Conservation (phyloP, 2,888 invertebrate species). For the Helleia helle region DNA sequence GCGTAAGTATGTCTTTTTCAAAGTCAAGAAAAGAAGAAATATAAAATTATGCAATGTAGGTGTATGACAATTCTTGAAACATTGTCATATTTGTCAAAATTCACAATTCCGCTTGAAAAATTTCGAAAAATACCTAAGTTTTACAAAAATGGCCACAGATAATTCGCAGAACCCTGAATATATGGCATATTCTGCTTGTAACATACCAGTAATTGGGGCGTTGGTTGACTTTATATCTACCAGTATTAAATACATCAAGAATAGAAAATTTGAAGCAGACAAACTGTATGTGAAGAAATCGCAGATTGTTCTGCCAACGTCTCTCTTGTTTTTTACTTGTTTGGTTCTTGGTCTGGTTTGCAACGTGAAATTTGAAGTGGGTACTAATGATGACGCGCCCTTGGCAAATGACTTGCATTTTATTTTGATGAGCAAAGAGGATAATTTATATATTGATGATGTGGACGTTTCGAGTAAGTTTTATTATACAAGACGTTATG, state of each 20-base stretch:
- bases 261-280: constrained; percentile 40
- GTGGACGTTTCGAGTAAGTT: constrained; percentile 57
- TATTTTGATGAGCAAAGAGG: constrained; percentile 51
- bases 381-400: constrained; percentile 42
- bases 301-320: constrained; percentile 36
- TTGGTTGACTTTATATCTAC: constrained; percentile 51
- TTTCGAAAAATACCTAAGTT: background rate
- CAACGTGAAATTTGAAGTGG: constrained; percentile 59
- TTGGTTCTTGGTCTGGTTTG: constrained; percentile 42
- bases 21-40: no score
- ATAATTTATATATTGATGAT: constrained; percentile 57
- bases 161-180: constrained; percentile 31
- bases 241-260: constrained; percentile 39
- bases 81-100: background rate
- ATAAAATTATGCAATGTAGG: no score
- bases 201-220: constrained; percentile 46
- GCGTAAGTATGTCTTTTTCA: no score
- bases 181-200: constrained; percentile 47
- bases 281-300: constrained; percentile 34
- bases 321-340: constrained; percentile 43
- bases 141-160: constrained; percentile 32
- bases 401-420: constrained; percentile 49
- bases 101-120: background rate
- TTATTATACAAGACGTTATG: no score
- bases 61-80: no score